A percentile compares a stretch with the other conserved stretches of the same genome.
Evolutionary conservation across 2,113 vertebrate genomes (phyloP).

Genomic region (Tragelaphus buxtoni): DNA sequence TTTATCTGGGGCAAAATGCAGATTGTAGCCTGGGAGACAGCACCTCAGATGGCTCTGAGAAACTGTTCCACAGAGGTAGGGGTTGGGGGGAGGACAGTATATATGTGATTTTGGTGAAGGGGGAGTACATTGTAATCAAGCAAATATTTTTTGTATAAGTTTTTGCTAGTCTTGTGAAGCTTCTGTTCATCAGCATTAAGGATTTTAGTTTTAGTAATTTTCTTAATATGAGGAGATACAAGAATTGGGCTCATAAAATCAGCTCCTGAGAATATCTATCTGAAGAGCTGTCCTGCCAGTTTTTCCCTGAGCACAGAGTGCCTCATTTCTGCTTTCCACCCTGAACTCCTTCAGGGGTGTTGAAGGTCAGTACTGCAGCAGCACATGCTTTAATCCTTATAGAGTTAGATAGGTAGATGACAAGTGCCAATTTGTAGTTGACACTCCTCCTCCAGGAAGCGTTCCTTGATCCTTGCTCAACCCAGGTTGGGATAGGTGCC

Average conservation of each 20-base stretch:
- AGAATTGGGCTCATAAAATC: background rate
- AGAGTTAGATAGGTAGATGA: background rate
- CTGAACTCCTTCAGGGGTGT: background rate
- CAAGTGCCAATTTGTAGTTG: background rate
- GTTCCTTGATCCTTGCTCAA: background rate
- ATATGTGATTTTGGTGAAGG: background rate
- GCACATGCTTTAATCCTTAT: background rate
- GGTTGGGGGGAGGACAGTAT: background rate
- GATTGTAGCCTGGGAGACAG: background rate
- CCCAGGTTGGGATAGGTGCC: background rate
- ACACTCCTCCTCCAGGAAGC: background rate
- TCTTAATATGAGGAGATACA: background rate
- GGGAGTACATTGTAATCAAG: background rate
- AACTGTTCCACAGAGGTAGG: background rate
- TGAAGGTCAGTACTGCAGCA: background rate
- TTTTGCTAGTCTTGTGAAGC: background rate
- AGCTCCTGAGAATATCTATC: background rate
- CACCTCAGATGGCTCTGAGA: background rate
- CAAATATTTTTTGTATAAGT: background rate
- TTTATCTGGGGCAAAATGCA: background rate
- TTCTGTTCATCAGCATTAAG: background rate
- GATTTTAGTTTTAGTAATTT: background rate
- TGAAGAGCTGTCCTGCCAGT: background rate
- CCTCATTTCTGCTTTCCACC: background rate
- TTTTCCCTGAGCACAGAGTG: background rate